Conservation (phyloP, 2,797 vertebrate genomes). For the Artibeus lituratus region DNA sequence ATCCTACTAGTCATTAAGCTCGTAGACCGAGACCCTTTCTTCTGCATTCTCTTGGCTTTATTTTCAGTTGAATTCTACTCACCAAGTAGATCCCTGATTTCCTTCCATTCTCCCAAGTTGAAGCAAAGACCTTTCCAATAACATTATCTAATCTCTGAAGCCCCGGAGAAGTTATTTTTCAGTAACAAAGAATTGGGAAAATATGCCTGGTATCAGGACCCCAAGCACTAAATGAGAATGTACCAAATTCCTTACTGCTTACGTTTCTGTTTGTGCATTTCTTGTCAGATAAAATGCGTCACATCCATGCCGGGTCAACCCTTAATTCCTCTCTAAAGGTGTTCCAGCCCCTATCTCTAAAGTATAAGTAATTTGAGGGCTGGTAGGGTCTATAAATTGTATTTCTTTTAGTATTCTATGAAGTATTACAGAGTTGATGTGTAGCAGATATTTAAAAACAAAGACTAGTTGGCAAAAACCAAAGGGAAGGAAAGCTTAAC, state of each 20-base stretch:
- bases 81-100: background rate
- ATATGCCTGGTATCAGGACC: background rate
- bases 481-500: background rate
- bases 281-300: background rate
- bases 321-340: conserved; percentile 22
- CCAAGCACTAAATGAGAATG: background rate
- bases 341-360: background rate
- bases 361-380: background rate
- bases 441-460: background rate
- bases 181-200: background rate
- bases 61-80: background rate
- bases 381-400: background rate
- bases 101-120: background rate
- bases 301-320: background rate
- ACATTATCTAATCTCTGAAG: background rate
- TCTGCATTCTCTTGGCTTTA: background rate
- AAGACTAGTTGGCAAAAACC: background rate
- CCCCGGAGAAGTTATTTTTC: background rate
- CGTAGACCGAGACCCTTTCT: background rate
- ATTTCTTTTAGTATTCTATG: background rate
- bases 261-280: background rate
- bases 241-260: background rate
- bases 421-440: background rate
- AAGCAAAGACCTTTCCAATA: background rate
- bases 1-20: background rate